A percentile compares a stretch with the other conserved stretches of the same genome.
Conservation (phyloP, 2,888 invertebrate species). For the Aethes cnicana region DNA sequence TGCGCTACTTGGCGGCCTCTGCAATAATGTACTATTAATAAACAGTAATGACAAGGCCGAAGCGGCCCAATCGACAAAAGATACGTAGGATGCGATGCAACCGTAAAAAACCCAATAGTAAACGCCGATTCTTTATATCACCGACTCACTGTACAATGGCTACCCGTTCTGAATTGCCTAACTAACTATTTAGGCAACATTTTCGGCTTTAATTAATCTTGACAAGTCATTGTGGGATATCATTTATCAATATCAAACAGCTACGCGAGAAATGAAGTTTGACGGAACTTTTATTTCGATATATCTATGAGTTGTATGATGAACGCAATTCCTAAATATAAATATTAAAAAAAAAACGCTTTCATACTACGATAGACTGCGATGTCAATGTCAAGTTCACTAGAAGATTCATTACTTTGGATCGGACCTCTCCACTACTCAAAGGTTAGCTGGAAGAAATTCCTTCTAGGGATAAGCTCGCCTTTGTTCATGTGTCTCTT, state of each 20-base stretch:
- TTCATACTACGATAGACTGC: too few relatives aligned
- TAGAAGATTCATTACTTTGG: too few relatives aligned
- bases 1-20: not conserved
- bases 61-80: constrained; percentile 9
- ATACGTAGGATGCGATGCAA: constrained; percentile 24
- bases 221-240: constrained; percentile 69
- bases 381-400: too few relatives aligned
- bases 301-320: too few relatives aligned
- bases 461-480: too few relatives aligned
- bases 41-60: constrained; percentile 32
- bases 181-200: constrained; percentile 77
- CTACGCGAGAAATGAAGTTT: constrained; percentile 59
- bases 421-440: too few relatives aligned
- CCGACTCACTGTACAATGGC: constrained; percentile 47
- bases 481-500: too few relatives aligned
- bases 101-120: constrained; percentile 30
- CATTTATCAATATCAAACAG: constrained; percentile 75
- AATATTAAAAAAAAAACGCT: too few relatives aligned
- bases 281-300: constrained; percentile 46
- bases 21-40: constrained; percentile 26
- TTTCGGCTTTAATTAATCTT: constrained; percentile 76
- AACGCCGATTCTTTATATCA: constrained; percentile 19
- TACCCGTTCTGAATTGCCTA: constrained; percentile 62
- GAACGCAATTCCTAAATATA: too few relatives aligned
- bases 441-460: too few relatives aligned